Base-by-base conservation (phyloP, 1,140 invertebrate species). In the Lysiphlebus fabarum region DNA sequence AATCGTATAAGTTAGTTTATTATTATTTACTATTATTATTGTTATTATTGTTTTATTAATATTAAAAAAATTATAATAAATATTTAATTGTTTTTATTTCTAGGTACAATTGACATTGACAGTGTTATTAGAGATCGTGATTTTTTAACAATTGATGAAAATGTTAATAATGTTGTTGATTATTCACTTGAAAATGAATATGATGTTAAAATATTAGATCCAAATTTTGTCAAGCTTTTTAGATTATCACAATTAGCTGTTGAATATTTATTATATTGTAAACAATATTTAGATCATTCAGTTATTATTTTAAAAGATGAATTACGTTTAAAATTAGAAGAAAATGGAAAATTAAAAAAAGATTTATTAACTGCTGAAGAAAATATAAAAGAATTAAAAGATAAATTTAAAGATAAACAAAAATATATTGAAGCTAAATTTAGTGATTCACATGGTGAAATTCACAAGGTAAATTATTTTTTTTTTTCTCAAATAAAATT, bases 211-310 rank as follows among this genome's bases (percentile, higher is more conserved):
- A 84, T 87, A 59, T 72, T 88, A 8, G 86, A 88, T 70, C 78
- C 81, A 38, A 87, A 83, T 65, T 87, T 88, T 65, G 80, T 87
- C 36, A 89, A 88, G 71, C 73, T 87, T 56, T 88, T 88, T 66
- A 77, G 83, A 11, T 69, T 89, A 12, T 83, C 86, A 45, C 86
- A 89, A 64, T 70, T 89, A n/a, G 80, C 86, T 2, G 81, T 88
- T 5, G 85, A 88, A 64, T 89, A 87, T 75, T 82, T 88, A 63
- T 79, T 87, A 47, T 87, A 87, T 70, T 88, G 86, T 63, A 83
- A 86, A 62, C 84, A 84, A 62, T 86, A 88, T 67, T 79, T 88
- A 40, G 86, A 88, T 69, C 81, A 84, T 50, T 86, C 84, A 65
- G 82, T 87, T 37, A 77, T 83, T 61, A 79, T 86, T 37, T 67